phyloP scores from a whole-genome alignment of 2,113 vertebrate genomes.

The Diadophis punctatus region DNA sequence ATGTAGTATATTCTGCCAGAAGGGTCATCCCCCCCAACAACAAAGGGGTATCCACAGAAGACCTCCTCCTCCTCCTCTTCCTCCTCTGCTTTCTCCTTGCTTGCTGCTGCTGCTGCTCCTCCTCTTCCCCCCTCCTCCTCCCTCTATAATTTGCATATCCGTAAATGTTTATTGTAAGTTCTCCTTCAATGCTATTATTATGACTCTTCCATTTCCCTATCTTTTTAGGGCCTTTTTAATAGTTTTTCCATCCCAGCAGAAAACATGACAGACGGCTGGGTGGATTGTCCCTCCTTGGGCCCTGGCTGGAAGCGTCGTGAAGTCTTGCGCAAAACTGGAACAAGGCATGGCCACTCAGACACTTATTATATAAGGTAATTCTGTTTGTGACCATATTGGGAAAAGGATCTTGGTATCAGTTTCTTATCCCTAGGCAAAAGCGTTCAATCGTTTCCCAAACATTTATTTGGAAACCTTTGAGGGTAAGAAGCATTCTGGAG shows the following conservation, averaged over 20 bases:
- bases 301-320: slow-evolving; percentile 84
- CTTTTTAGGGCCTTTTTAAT: not conserved
- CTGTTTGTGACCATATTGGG: not conserved
- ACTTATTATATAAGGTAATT: slow-evolving; percentile 84
- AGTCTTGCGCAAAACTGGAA: slow-evolving; percentile 78
- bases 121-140: not conserved
- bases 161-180: not conserved
- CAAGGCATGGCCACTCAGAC: slow-evolving; percentile 79
- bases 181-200: not conserved
- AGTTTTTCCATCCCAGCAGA: not conserved
- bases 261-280: slow-evolving; percentile 78
- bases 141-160: not conserved
- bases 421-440: not conserved
- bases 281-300: slow-evolving; percentile 77
- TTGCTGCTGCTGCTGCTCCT: not conserved
- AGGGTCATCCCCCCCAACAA: too few relatives aligned
- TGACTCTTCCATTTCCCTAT: not conserved
- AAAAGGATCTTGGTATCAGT: not conserved
- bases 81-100: too few relatives aligned
- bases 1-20: too few relatives aligned
- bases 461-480: not conserved
- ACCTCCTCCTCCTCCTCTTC: too few relatives aligned
- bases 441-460: not conserved
- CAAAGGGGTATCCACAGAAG: too few relatives aligned
- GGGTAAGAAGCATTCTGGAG: not conserved